A percentile compares a stretch with the other conserved stretches of the same genome.
Evolutionary conservation across 2,888 invertebrate genomes (phyloP).

Genomic region (Phengaris arion): DNA sequence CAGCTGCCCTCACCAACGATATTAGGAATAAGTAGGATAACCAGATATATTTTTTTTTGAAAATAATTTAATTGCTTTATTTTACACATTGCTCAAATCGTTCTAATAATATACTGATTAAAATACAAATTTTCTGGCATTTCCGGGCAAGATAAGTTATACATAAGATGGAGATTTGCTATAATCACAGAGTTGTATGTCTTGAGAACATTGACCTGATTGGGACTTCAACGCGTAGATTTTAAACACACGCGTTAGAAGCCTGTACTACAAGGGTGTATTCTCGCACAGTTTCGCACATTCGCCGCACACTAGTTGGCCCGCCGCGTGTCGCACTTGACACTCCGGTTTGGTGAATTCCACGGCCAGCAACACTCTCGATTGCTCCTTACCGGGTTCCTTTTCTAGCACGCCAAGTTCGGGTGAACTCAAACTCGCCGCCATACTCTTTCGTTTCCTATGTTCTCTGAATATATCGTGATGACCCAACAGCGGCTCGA

Average conservation of each 20-base stretch:
- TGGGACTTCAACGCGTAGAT: constrained; percentile 63
- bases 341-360: constrained; percentile 55
- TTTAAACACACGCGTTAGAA: constrained; percentile 72
- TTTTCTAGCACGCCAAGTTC: constrained; percentile 53
- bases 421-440: constrained; percentile 70
- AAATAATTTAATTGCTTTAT: constrained; percentile 1
- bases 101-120: constrained; percentile 13
- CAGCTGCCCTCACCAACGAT: constrained; percentile 8
- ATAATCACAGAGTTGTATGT: constrained; percentile 44
- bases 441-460: constrained; percentile 46
- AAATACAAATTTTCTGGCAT: constrained; percentile 31
- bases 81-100: not conserved
- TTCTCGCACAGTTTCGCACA: constrained; percentile 52
- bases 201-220: constrained; percentile 37
- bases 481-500: constrained; percentile 68
- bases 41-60: constrained; percentile 32
- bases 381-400: constrained; percentile 41
- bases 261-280: constrained; percentile 71
- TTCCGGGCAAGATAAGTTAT: constrained; percentile 47
- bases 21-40: constrained; percentile 28
- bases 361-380: constrained; percentile 68
- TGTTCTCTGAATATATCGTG: constrained; percentile 41
- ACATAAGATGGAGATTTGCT: constrained; percentile 47
- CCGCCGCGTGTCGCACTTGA: constrained; percentile 48
- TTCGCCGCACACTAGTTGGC: constrained; percentile 53